Base-by-base conservation (phyloP, 2,113 vertebrate species). In the Octodon degus region DNA sequence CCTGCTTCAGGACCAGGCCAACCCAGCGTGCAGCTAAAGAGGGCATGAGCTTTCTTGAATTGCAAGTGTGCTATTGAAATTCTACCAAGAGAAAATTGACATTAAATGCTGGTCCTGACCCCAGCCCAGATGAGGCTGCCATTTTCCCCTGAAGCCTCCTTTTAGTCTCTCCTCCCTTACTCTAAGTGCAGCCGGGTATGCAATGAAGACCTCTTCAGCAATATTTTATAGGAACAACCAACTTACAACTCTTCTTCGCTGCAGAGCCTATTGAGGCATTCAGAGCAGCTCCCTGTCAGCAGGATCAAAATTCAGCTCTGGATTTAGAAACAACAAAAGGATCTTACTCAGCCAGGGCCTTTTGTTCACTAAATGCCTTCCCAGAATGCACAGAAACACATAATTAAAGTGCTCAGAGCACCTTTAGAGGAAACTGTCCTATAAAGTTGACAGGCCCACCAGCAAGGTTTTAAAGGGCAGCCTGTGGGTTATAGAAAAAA, bases 311-410 rank as follows among this genome's bases (percentile, higher is more conserved):
- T 55, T 90, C 85, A 96, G 79, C 70, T 93, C 32, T 60, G 43
- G n/a, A 72, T 86, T 93, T 93, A 74, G 96, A 93, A 90, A 95
- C 62, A 95, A 74, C 81, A 94, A 92, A 90, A 74, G 25, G n/a
- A 62, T 90, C 65, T 88, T 86, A 95, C 62, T 90, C 60, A 70
- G 84, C 50, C 3, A 3, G 87, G 82, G 67, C 43, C 86, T 96
- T 97, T 95, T 94, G 94, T 95, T 97, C 79, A 40, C 47, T 90
- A 96, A 98, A 93, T 95, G 68, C 86, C 85, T 97, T 92, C 70
- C 87, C 70, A 37, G 76, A 93, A 85, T 37, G 93, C 90, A 86
- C 40, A 89, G 60, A 94, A 95, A 95, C 70, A 79, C 87, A 34
- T 93, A 96, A 97, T 97, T 96, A 95, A 96, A 92, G 55, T 84